phyloP scores from a whole-genome alignment of 2,797 vertebrate species.

The Kryptolebias ocellatus region DNA sequence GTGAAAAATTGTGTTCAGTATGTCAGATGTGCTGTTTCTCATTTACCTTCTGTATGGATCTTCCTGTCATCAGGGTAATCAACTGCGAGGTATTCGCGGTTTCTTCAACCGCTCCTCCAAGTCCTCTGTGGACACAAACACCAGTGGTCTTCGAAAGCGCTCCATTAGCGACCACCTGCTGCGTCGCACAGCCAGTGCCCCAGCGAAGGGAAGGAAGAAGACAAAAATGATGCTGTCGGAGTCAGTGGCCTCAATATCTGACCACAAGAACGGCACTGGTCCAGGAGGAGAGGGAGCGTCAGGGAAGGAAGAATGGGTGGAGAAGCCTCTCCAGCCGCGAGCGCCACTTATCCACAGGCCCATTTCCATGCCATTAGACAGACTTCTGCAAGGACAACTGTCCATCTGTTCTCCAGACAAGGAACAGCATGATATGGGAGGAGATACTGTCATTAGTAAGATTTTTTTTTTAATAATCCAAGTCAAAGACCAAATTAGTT shows the following conservation, averaged over 20 bases:
- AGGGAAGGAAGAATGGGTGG: conserved; percentile 47
- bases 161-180: conserved; percentile 92
- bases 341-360: conserved; percentile 85
- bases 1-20: conserved; percentile 8
- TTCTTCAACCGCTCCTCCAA: conserved; percentile 91
- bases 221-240: conserved; percentile 91
- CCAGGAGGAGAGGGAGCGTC: conserved; percentile 63
- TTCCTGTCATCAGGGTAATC: conserved; percentile 83
- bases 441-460: conserved; percentile 86
- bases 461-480: conserved; percentile 21
- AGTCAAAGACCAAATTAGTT: conserved; percentile 11
- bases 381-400: conserved; percentile 85
- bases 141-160: conserved; percentile 84
- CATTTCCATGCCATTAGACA: conserved; percentile 93
- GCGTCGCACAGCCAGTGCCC: conserved; percentile 94
- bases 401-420: conserved; percentile 78
- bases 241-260: conserved; percentile 71
- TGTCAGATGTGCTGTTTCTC: conserved; percentile 1
- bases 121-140: conserved; percentile 81
- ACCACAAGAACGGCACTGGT: conserved; percentile 62
- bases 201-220: conserved; percentile 95
- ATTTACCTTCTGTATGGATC: conserved; percentile 10
- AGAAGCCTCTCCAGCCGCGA: conserved; percentile 77
- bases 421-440: conserved; percentile 71
- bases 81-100: conserved; percentile 92